Evolutionary conservation across 1,140 invertebrate genomes (phyloP).

Genomic region (Ctenoplectra terminalis): DNA sequence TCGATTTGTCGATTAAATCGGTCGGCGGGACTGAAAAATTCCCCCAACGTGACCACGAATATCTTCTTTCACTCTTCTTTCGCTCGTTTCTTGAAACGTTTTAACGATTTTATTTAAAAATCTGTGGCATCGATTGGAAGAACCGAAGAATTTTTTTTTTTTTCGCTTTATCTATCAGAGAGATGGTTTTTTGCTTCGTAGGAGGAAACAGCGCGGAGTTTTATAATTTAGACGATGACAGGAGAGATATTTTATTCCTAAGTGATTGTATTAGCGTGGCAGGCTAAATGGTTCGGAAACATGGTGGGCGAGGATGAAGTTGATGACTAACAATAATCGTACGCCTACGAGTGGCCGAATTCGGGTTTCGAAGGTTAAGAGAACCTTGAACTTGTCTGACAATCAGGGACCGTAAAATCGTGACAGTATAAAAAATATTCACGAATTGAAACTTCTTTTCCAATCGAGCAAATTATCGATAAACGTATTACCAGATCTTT

Average conservation of each 20-base stretch:
- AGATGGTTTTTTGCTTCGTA: not conserved
- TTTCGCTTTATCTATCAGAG: too few species aligned
- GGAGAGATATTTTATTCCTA: not conserved
- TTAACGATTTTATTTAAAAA: too few species aligned
- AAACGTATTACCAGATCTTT: too few species aligned
- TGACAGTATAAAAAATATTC: too few species aligned
- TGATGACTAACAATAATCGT: not conserved
- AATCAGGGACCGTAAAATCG: too few species aligned
- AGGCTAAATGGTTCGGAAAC: not conserved
- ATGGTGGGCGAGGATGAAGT: not conserved
- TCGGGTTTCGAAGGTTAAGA: not conserved
- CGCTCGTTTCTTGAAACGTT: too few species aligned
- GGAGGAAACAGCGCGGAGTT: not conserved
- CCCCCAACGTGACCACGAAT: slow-evolving; percentile 49
- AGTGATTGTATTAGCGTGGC: not conserved
- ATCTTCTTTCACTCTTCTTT: slow-evolving; percentile 2
- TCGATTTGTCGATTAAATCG: slow-evolving; percentile 49
- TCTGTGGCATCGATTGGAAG: too few species aligned
- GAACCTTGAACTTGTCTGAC: not conserved
- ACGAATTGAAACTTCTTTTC: too few species aligned
- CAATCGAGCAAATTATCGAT: too few species aligned
- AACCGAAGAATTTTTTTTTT: too few species aligned
- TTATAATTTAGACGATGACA: not conserved
- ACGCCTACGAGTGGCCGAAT: not conserved
- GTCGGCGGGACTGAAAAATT: slow-evolving; percentile 39